Evolutionary conservation across 2,113 vertebrate genomes (phyloP).

Genomic region (Balaeniceps rex): DNA sequence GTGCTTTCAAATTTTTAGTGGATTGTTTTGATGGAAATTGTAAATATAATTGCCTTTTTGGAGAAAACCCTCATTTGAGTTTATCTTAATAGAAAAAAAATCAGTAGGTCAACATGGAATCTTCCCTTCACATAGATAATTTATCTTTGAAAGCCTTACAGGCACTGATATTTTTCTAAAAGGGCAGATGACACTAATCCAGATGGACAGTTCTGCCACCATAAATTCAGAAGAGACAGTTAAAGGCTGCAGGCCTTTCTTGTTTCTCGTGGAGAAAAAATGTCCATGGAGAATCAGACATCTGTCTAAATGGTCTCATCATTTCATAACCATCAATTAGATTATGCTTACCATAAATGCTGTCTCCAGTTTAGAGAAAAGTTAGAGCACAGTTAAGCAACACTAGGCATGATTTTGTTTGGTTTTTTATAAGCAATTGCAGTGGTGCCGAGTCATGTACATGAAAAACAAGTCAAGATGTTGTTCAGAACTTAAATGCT

Average conservation of each 20-base stretch:
- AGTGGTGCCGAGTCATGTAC: not conserved
- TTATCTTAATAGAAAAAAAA: not conserved
- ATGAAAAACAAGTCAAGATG: not conserved
- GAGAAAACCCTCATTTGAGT: not conserved
- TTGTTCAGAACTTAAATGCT: not conserved
- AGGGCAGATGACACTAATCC: constrained; percentile 36
- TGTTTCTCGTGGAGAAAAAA: constrained; percentile 17
- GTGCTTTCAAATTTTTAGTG: not conserved
- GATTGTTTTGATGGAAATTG: not conserved
- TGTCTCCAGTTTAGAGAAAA: not conserved
- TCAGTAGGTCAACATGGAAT: not conserved
- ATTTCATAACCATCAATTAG: not conserved
- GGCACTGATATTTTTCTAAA: not conserved
- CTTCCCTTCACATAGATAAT: constrained; percentile 5
- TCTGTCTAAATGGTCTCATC: constrained; percentile 21
- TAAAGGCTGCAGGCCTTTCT: constrained; percentile 13
- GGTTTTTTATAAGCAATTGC: not conserved
- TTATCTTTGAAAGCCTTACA: constrained; percentile 10
- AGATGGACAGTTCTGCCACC: constrained; percentile 36
- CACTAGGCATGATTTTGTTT: not conserved
- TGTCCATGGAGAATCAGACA: not conserved
- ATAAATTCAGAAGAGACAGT: constrained; percentile 26
- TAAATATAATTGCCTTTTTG: not conserved
- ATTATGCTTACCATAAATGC: not conserved
- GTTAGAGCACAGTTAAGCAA: not conserved